These are phyloP conservation scores for Fragum whitleyi DNA, from an alignment of 2,888 invertebrate genomes.

Conservation along the genomic window DNA sequence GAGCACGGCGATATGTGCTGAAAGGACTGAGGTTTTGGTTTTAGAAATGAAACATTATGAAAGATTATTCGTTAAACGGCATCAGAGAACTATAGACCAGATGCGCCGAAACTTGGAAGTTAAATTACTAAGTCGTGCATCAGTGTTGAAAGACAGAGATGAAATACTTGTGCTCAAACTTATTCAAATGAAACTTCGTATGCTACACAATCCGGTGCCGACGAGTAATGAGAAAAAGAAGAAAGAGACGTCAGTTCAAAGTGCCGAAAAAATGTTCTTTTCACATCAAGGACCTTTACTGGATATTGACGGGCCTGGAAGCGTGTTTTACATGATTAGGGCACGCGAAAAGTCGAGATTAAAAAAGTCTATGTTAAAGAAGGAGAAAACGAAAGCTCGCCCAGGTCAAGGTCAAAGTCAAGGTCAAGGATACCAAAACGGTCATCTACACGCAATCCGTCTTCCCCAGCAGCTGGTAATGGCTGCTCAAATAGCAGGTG, in stretches of 20 bases:
- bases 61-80: conserved; percentile 81
- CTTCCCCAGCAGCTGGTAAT: conserved; percentile 66
- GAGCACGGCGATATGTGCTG: conserved; percentile 82
- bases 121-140: conserved; percentile 74
- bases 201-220: conserved; percentile 64
- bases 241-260: conserved; percentile 69
- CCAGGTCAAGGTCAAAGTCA: conserved; percentile 28
- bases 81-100: conserved; percentile 82
- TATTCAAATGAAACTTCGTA: conserved; percentile 66
- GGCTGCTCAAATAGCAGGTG: conserved; percentile 68
- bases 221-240: conserved; percentile 61
- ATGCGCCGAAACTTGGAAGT: conserved; percentile 80
- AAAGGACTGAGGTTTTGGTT: conserved; percentile 82
- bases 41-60: conserved; percentile 84
- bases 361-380: conserved; percentile 53
- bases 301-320: conserved; percentile 83
- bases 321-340: conserved; percentile 82
- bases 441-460: conserved; percentile 64
- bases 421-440: conserved; percentile 28
- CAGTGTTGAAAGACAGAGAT: conserved; percentile 69
- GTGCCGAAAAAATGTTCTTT: conserved; percentile 77
- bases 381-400: conserved; percentile 43
- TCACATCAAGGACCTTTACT: conserved; percentile 81
- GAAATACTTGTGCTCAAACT: conserved; percentile 77
- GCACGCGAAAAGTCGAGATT: conserved; percentile 69